A percentile compares a stretch with the other conserved stretches of the same genome.
phyloP scores from a whole-genome alignment of 2,113 vertebrate species.

The Hemibagrus wyckioides region DNA sequence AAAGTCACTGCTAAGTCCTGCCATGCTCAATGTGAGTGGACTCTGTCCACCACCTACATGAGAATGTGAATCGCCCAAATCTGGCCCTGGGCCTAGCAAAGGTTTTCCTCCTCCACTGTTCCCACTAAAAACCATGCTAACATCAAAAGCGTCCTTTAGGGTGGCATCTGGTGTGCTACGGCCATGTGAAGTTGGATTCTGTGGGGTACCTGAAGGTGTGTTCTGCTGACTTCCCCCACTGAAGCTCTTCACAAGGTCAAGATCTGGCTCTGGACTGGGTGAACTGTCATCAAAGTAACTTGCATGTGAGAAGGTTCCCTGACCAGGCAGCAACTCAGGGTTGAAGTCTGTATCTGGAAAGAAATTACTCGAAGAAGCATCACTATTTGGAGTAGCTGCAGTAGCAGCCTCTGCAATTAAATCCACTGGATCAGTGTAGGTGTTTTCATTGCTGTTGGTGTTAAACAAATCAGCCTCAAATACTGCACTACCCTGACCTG shows the following conservation, averaged over 20 bases:
- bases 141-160: conserved; percentile 78
- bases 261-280: conserved; percentile 90
- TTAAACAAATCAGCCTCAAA: conserved; percentile 97
- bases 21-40: conserved; percentile 78
- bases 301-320: conserved; percentile 81
- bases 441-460: conserved; percentile 88
- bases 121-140: conserved; percentile 71
- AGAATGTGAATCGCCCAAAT: conserved; percentile 80
- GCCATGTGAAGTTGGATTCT: conserved; percentile 74
- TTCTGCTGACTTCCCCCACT: conserved; percentile 76
- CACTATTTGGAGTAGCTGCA: conserved; percentile 88
- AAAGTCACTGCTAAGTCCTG: conserved; percentile 63
- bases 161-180: conserved; percentile 77
- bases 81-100: conserved; percentile 78
- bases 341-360: conserved; percentile 95
- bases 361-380: conserved; percentile 91
- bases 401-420: conserved; percentile 90
- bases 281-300: conserved; percentile 95
- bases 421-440: conserved; percentile 91
- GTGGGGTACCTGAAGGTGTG: conserved; percentile 75
- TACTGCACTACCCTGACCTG: conserved; percentile 91
- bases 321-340: conserved; percentile 87
- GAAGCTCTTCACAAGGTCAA: conserved; percentile 91
- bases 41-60: conserved; percentile 85
- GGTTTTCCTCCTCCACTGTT: conserved; percentile 73